A percentile compares a stretch with the other conserved stretches of the same genome.
These are phyloP conservation scores for Neodiprion pinetum DNA, from an alignment of 1,140 invertebrate species.

Conservation along the genomic window DNA sequence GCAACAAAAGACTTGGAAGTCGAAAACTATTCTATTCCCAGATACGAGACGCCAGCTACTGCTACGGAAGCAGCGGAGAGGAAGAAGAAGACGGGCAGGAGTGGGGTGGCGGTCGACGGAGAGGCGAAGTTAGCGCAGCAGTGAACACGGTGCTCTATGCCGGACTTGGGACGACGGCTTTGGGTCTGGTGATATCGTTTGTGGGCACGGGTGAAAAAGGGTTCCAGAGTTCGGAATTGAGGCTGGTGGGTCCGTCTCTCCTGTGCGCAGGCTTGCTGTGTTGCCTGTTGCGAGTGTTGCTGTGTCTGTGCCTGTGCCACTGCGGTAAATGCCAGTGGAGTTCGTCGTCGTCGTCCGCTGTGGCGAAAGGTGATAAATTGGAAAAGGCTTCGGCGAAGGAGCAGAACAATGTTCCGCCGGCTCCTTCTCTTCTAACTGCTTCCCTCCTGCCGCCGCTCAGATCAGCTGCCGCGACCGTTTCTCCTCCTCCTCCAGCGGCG, in stretches of 20 bases:
- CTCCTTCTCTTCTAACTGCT: constrained; percentile 41
- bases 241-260: constrained; percentile 82
- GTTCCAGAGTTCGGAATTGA: constrained; percentile 84
- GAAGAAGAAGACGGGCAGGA: constrained; percentile 62
- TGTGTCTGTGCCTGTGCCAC: constrained; percentile 68
- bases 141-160: constrained; percentile 83
- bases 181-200: constrained; percentile 86
- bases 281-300: constrained; percentile 66
- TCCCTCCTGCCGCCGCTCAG: constrained; percentile 39
- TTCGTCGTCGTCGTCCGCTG: constrained; percentile 39
- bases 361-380: constrained; percentile 28
- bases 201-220: constrained; percentile 89
- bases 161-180: constrained; percentile 80
- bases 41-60: constrained; percentile 79
- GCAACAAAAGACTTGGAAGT: neutral
- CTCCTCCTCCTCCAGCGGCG: constrained; percentile 29
- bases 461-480: constrained; percentile 21
- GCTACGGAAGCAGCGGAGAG: constrained; percentile 70
- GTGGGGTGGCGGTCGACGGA: constrained; percentile 47
- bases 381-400: constrained; percentile 29
- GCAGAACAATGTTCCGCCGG: constrained; percentile 30
- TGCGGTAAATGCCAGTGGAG: constrained; percentile 55
- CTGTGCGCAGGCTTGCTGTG: constrained; percentile 68
- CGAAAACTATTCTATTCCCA: constrained; percentile 43
- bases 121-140: constrained; percentile 68